Evolutionary conservation across 2,113 vertebrate species (phyloP), one percentile per base, ranked within the genome.

Genomic region (Platycercus adscitus): DNA sequence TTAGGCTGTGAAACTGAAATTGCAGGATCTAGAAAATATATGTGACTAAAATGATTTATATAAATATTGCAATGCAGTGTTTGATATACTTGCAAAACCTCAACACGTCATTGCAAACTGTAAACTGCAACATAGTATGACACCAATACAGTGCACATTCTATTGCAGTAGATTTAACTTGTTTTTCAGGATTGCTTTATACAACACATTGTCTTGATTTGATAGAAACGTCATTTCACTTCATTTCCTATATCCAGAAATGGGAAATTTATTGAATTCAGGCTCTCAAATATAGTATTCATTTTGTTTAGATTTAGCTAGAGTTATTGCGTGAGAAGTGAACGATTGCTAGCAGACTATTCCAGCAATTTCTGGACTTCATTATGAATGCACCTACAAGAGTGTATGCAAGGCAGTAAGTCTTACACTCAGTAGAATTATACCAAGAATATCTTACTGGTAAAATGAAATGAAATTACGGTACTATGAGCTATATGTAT

Each of bases 291-390:
- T 64, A 49, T 1, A 94, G 41, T 17, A 65, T 75, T 91, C 15
- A 68, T 89, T 97, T 94, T 94, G 43, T 92, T 97, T 94, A 95
- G 49, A 77, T 95, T 93, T 81, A 86, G 44, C 31, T 85, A 46
- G 33, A 77, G 35, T 80, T 91, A 93, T 56, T 84, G 43, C 11
- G 4, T 72, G 56, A 75, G 64, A 92, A 86, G 10, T 66, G 46
- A 92, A 55, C 0, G 0, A 75, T 60, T 84, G 33, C 50, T 79
- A 64, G 69, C 44, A 91, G 69, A 81, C 15, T 43, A 61, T 47
- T 93, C 37, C 46, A 88, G 41, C 6, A 9, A 56, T 83, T 90
- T 88, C 64, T 92, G 68, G 68, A 52, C n/a, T 85, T 90, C 60
- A 17, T 91, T 80, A 56, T 53, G 81, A 26, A 63, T 79, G 46